phyloP scores from a whole-genome alignment of 2,888 invertebrate genomes.

The Synergus umbraculus region DNA sequence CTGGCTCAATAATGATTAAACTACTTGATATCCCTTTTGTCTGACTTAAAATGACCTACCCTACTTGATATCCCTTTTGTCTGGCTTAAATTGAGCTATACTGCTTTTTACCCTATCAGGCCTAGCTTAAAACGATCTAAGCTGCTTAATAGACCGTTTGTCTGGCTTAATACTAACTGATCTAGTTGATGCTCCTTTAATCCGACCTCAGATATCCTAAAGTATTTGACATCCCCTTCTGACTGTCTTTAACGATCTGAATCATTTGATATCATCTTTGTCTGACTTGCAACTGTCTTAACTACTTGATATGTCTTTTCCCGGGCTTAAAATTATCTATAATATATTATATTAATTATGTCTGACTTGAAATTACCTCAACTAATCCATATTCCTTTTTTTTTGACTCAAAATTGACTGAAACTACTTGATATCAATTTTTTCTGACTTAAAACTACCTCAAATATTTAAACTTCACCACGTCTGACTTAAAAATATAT shows the following conservation, averaged over 20 bases:
- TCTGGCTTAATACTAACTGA: no score
- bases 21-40: not conserved
- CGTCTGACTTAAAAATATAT: no score
- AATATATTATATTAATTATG: not conserved
- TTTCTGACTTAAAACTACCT: not conserved
- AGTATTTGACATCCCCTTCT: not conserved
- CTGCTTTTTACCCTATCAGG: not conserved
- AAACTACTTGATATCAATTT: not conserved
- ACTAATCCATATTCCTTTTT: fast-evolving
- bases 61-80: not conserved
- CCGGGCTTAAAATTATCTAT: not conserved
- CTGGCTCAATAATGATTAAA: not conserved
- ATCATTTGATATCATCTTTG: not conserved
- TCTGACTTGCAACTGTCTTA: not conserved
- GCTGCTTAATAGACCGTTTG: no score
- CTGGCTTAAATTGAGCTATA: not conserved
- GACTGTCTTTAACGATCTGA: not conserved
- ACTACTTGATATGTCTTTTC: not conserved
- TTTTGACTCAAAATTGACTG: not conserved
- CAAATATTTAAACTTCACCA: no score
- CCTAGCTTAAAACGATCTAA: no score
- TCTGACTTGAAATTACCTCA: not conserved
- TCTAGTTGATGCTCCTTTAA: no score
- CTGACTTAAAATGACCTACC: not conserved
- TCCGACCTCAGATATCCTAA: no score